Evolutionary conservation across 2,113 vertebrate genomes (phyloP).

Genomic region (Pheucticus melanocephalus): DNA sequence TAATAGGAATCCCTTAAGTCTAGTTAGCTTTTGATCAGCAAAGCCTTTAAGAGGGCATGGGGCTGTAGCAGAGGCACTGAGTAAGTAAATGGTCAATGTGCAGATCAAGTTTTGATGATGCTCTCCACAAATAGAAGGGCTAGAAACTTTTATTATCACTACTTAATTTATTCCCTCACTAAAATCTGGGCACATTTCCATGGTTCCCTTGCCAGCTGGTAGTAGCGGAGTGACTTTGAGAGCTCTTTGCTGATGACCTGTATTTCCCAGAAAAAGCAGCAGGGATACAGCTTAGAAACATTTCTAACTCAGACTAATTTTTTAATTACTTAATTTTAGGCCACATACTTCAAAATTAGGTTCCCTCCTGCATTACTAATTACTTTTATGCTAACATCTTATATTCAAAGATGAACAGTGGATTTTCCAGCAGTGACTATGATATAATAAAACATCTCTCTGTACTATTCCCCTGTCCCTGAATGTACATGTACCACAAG

Average conservation of each 20-base stretch:
- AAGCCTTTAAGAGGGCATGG: background rate
- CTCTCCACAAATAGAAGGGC: background rate
- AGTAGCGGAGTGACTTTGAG: background rate
- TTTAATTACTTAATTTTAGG: conserved; percentile 29
- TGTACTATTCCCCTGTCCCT: background rate
- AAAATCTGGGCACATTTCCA: background rate
- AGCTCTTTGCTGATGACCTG: background rate
- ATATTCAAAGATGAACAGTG: background rate
- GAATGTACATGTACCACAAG: rapidly evolving
- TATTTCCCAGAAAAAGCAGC: conserved; percentile 9
- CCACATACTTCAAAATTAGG: conserved; percentile 6
- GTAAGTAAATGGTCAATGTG: background rate
- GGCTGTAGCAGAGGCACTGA: background rate
- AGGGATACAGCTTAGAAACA: background rate
- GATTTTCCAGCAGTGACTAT: background rate
- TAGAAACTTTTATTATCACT: background rate
- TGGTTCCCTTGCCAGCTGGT: background rate
- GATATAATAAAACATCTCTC: background rate
- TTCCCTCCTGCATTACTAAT: conserved; percentile 2
- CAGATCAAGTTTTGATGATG: background rate
- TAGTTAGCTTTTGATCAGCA: background rate
- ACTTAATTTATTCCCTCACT: background rate
- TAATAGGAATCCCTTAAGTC: background rate
- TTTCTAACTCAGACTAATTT: background rate
- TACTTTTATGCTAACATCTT: background rate